Evolutionary conservation across 2,888 invertebrate species (phyloP).

Genomic region (Drosophila gaucha): DNA sequence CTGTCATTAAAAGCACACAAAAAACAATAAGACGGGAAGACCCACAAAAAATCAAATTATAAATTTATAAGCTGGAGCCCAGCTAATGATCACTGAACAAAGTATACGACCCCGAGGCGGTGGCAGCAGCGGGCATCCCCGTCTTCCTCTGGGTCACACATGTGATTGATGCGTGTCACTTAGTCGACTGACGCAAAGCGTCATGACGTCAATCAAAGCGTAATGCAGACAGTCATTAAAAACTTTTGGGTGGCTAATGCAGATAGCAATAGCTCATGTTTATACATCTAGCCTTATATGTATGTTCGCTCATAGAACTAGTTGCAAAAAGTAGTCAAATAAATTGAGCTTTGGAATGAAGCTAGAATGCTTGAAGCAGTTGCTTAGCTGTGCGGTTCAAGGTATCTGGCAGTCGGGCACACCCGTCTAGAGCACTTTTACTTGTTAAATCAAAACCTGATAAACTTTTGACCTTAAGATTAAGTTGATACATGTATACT

Average conservation of each 20-base stretch:
- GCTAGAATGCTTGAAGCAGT: neutral
- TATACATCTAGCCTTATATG: neutral
- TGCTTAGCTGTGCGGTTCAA: neutral
- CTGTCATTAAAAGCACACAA: slow-evolving; percentile 24
- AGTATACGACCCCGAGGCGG: slow-evolving; percentile 20
- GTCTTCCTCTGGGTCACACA: slow-evolving; percentile 5
- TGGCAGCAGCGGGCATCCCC: slow-evolving; percentile 1
- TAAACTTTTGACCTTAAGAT: slow-evolving; percentile 22
- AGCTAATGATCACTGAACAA: slow-evolving; percentile 30
- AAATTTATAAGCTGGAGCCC: slow-evolving; percentile 13
- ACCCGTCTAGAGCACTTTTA: neutral
- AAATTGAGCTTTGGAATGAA: neutral
- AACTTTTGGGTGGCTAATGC: neutral
- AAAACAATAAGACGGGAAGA: slow-evolving; percentile 22
- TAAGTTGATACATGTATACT: slow-evolving; percentile 1
- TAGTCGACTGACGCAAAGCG: neutral
- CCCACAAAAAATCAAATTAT: slow-evolving; percentile 6
- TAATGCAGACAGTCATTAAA: neutral
- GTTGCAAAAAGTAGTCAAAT: neutral
- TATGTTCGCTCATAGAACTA: neutral
- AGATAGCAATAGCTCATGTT: too few species aligned
- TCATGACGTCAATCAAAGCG: slow-evolving; percentile 20
- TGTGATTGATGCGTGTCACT: slow-evolving; percentile 54
- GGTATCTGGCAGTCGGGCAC: slow-evolving; percentile 5
- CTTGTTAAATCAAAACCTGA: neutral